Conservation (phyloP, 2,797 vertebrate genomes). For the Neomorphus geoffroyi region DNA sequence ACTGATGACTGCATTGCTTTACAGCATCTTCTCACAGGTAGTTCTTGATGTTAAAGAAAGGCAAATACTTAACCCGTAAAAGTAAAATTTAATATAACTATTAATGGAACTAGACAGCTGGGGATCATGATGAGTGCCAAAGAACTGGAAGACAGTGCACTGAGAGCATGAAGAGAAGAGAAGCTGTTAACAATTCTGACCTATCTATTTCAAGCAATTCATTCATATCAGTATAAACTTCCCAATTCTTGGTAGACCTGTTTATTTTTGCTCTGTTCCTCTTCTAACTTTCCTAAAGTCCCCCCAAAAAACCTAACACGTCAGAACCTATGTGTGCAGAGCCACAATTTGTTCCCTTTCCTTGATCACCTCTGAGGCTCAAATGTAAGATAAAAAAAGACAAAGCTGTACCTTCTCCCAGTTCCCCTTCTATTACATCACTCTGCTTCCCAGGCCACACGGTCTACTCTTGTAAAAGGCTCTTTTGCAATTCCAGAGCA, state of each 20-base stretch:
- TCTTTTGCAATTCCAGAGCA: neutral
- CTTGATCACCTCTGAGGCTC: neutral
- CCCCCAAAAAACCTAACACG: neutral
- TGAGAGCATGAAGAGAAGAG: neutral
- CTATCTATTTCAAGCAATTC: neutral
- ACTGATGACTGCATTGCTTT: neutral
- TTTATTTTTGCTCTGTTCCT: neutral
- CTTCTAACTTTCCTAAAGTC: neutral
- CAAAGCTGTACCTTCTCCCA: neutral
- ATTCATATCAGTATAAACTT: neutral
- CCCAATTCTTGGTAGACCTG: neutral
- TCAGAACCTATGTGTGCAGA: neutral
- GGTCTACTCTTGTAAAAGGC: neutral
- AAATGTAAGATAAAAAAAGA: neutral
- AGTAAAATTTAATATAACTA: neutral
- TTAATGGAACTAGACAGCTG: neutral
- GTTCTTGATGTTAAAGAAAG: neutral
- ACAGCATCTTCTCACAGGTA: neutral
- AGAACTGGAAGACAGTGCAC: neutral
- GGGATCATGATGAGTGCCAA: neutral
- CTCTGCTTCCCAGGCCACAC: neutral
- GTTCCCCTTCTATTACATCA: neutral
- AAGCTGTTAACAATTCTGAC: neutral
- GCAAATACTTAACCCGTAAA: neutral
- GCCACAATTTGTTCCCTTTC: neutral